Evolutionary conservation across 2,888 invertebrate genomes (phyloP), one percentile per base, ranked within the genome.

Genomic region (Entomobrya proxima): DNA sequence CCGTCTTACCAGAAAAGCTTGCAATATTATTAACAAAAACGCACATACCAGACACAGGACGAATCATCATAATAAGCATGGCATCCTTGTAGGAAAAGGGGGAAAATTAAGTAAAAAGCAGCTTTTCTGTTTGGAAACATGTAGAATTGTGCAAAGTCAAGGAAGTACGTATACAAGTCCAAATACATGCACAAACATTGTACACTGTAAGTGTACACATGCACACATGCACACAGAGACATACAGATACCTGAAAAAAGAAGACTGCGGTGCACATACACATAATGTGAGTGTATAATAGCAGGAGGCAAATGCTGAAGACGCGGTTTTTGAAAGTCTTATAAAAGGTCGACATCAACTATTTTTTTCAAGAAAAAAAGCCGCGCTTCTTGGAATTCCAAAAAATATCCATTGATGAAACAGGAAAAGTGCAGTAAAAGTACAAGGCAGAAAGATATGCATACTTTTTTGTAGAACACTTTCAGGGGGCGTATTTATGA

Each of bases 1-100:
- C 58, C 72, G 55, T 55, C 69, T 40, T 40, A 44, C 61, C 67
- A 37, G 24, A 67, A 40, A 40, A 37, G 67, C 67, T 37, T 67
- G 21, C 67, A 67, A 67, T 67, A 67, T 67, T 67, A 67, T 67
- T 24, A 67, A 37, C 67, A 24, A 40, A 15, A 67, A 24, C 24
- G 24, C 5, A 37, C 40, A 40, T 24, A 67, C 40, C 37, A 24
- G 24, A 40, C 15, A 47, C 47, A 47, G n/a, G n/a, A n/a, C n/a
- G n/a, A n/a, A 64, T 18, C 32, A 18, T 35, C 64, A 64, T 9
- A 37, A 35, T 35, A 64, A 35, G 13, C n/a, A 24, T 9, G 30
- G 58, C 11, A 7, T 50, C 50, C 21, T 50, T 18, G 50, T 50
- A 18, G 21, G 21, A 64, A 32, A 64, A 35, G 13, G 30, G 27